These are phyloP conservation scores for Ctenoplectra terminalis DNA, from an alignment of 1,140 invertebrate species.

Conservation along the genomic window DNA sequence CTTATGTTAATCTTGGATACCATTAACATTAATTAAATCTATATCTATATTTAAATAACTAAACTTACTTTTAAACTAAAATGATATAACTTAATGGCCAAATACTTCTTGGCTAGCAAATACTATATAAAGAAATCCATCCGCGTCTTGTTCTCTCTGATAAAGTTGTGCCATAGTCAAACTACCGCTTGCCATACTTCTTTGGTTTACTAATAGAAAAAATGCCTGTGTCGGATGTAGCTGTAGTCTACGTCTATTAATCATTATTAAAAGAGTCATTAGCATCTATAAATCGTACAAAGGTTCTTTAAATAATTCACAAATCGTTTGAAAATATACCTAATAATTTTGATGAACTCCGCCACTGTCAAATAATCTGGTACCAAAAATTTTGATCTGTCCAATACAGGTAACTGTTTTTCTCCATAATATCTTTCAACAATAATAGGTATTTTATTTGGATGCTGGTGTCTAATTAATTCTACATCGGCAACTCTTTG, in stretches of 20 bases:
- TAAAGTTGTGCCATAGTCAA: conserved; percentile 92
- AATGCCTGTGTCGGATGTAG: conserved; percentile 90
- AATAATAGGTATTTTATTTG: conserved; percentile 87
- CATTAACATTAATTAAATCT: background rate
- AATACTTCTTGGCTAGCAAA: conserved; percentile 95
- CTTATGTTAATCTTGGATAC: background rate
- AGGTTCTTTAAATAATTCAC: background rate
- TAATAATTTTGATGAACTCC: conserved; percentile 90
- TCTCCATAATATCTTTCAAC: conserved; percentile 89
- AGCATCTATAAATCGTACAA: background rate
- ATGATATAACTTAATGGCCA: conserved; percentile 80
- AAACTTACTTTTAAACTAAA: conserved; percentile 44
- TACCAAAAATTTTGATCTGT: conserved; percentile 91
- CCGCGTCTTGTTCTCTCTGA: conserved; percentile 88
- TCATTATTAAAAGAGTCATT: background rate
- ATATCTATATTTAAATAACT: background rate
- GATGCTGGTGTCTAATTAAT: conserved; percentile 80
- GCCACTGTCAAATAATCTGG: conserved; percentile 92
- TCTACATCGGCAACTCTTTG: conserved; percentile 82
- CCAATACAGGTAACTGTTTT: conserved; percentile 86
- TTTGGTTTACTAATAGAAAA: conserved; percentile 92
- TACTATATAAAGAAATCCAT: conserved; percentile 93
- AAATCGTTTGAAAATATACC: conserved; percentile 79
- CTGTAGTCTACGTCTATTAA: conserved; percentile 85
- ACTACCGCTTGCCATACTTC: conserved; percentile 90